These are phyloP conservation scores for Rhogogaster chlorosoma DNA, from an alignment of 2,888 invertebrate species.

Conservation along the genomic window DNA sequence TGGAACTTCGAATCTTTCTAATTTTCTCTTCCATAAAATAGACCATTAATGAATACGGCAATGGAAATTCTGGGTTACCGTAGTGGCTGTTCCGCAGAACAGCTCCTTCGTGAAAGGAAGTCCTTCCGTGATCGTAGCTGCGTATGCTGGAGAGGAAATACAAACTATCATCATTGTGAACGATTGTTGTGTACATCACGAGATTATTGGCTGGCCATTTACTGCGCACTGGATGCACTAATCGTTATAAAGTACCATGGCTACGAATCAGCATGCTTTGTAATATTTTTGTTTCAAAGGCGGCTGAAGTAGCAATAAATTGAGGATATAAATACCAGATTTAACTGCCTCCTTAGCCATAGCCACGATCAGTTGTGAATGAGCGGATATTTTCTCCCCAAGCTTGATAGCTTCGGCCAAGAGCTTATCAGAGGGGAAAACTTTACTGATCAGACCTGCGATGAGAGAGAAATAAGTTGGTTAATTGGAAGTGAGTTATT, in stretches of 20 bases:
- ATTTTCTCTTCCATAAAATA: not conserved
- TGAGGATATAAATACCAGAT: conserved; percentile 78
- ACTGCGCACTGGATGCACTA: not conserved
- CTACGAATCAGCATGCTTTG: not conserved
- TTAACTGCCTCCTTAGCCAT: conserved; percentile 96
- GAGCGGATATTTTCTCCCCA: conserved; percentile 95
- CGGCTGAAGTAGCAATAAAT: not conserved
- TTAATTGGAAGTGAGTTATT: not conserved
- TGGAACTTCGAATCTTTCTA: not conserved
- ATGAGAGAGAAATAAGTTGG: not conserved
- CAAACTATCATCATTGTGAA: not conserved
- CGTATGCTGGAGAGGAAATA: conserved; percentile 82
- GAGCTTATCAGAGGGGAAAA: conserved; percentile 92
- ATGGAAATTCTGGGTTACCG: conserved; percentile 82
- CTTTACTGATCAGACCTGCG: conserved; percentile 91
- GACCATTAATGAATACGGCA: conserved; percentile 6
- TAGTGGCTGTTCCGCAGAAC: conserved; percentile 98
- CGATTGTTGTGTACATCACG: not conserved
- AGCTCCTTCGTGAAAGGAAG: conserved; percentile 92
- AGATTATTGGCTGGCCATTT: not conserved
- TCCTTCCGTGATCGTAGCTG: conserved; percentile 93
- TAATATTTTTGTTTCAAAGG: not conserved
- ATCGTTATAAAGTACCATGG: not conserved
- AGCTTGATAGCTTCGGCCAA: conserved; percentile 94
- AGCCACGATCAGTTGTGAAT: conserved; percentile 92